A percentile compares a stretch with the other conserved stretches of the same genome.
These are phyloP conservation scores for Lamproptera curius DNA, from an alignment of 2,888 invertebrate species.

Conservation along the genomic window DNA sequence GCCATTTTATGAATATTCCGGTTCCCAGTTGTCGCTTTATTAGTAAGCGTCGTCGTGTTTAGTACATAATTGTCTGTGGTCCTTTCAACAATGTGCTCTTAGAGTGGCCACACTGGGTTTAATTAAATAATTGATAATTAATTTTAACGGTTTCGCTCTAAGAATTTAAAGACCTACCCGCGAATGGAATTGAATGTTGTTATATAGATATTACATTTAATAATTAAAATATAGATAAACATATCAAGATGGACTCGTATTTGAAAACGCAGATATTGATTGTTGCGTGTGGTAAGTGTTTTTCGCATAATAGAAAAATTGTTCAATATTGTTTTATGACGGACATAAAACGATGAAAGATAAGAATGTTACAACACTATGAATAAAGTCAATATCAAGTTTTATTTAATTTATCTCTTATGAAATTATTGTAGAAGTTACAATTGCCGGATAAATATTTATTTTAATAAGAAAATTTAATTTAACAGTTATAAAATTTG, in stretches of 20 bases:
- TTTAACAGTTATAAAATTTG: too few relatives aligned
- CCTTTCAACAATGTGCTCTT: conserved; percentile 9
- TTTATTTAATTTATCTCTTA: too few relatives aligned
- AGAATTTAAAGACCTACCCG: neutral
- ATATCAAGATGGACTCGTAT: conserved; percentile 15
- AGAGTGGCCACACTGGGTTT: neutral
- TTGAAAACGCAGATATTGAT: conserved; percentile 29
- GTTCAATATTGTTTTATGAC: neutral
- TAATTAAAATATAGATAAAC: neutral
- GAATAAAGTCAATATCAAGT: too few relatives aligned
- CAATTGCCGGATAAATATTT: too few relatives aligned
- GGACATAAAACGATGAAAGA: too few relatives aligned
- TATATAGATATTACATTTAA: neutral
- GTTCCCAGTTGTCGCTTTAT: conserved; percentile 8
- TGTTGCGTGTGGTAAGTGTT: conserved; percentile 29
- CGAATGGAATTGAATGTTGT: neutral
- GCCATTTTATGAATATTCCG: conserved; percentile 3
- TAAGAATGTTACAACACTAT: too few relatives aligned
- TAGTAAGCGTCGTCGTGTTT: conserved; percentile 8
- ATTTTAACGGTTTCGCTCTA: neutral
- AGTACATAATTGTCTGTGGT: conserved; percentile 8
- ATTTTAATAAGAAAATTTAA: too few relatives aligned
- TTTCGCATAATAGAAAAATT: neutral
- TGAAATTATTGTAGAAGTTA: too few relatives aligned
- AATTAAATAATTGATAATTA: neutral